Evolutionary conservation across 2,113 vertebrate genomes (phyloP), one percentile per base, ranked within the genome.

Genomic region (Tinamus guttatus): DNA sequence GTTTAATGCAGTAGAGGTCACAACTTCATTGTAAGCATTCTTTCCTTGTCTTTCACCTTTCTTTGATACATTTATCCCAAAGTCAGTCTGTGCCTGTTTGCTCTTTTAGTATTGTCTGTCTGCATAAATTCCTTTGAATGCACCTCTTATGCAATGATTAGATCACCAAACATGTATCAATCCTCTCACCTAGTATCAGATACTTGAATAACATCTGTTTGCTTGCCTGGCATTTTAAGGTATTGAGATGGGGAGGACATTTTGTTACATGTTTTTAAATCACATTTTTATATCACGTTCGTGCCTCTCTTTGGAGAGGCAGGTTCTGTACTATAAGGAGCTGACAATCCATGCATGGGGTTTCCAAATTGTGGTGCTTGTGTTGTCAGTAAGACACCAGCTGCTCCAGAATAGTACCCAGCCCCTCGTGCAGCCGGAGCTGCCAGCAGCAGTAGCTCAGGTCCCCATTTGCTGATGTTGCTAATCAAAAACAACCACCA

Each of bases 31-130:
- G 81, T 58, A 90, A 88, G 68, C 56, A 20, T 91, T 85, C 68
- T 60, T 91, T 79, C 38, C 95, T 80, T 67, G 41, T 81, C 91
- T 84, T 65, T 86, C 77, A 76, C 85, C 80, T 96, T 85, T 56
- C 71, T 91, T 83, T 78, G 68, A 81, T 83, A 6, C 38, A 36
- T 91, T 54, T 90, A 81, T 77, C 65, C 64, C n/a, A 19, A 92
- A 94, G 85, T 52, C 54, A 80, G 9, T 82, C 81, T 71, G 25
- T 59, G 60, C 65, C 75, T 90, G 19, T 84, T 40, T 94, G 78
- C 56, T 81, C 69, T 71, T 90, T 36, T 74, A 81, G 41, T 78
- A n/a, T 27, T 60, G 9, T 74, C 68, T 71, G 0, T 28, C 70
- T 49, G 0, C 59, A 3, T 43, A 69, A 82, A 38, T 77, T 80